Percentiles rank a stretch among this genome's conserved stretches.
phyloP scores from a whole-genome alignment of 2,888 invertebrate species.

The Plebejus anna region DNA sequence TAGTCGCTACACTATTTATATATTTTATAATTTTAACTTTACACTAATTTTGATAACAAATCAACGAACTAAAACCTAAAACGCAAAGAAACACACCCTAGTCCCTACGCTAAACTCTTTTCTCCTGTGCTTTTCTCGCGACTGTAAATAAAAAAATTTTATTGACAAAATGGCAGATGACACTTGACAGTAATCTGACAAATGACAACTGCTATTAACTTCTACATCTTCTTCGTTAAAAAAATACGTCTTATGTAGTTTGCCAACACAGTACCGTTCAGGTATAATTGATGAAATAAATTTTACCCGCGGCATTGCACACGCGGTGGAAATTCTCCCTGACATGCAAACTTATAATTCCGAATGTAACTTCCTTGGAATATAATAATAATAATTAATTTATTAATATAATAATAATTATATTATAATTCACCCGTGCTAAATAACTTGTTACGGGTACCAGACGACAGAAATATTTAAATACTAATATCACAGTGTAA shows the following conservation, averaged over 20 bases:
- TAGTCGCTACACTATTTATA: constrained; percentile 32
- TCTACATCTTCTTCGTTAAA: background rate
- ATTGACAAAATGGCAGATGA: constrained; percentile 35
- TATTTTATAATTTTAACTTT: constrained; percentile 32
- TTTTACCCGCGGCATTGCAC: too few relatives aligned
- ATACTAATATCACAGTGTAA: too few relatives aligned
- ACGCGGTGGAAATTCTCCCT: too few relatives aligned
- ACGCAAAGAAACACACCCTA: constrained; percentile 65
- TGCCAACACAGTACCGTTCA: background rate
- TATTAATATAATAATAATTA: too few relatives aligned
- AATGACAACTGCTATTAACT: background rate
- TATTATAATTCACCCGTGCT: too few relatives aligned
- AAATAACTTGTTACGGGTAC: too few relatives aligned
- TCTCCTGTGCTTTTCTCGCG: constrained; percentile 63
- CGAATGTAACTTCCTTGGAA: too few relatives aligned
- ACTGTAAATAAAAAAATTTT: constrained; percentile 55
- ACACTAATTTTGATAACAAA: constrained; percentile 33
- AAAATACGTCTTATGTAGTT: background rate
- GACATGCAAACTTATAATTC: too few relatives aligned
- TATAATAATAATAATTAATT: too few relatives aligned
- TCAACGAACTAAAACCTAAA: constrained; percentile 49
- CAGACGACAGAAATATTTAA: too few relatives aligned
- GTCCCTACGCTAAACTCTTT: constrained; percentile 60
- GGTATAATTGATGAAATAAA: too few relatives aligned
- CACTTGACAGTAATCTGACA: background rate